A percentile compares a stretch with the other conserved stretches of the same genome.
These are phyloP conservation scores for Drosophila sp. DNA, from an alignment of 1,140 invertebrate genomes.

Conservation along the genomic window DNA sequence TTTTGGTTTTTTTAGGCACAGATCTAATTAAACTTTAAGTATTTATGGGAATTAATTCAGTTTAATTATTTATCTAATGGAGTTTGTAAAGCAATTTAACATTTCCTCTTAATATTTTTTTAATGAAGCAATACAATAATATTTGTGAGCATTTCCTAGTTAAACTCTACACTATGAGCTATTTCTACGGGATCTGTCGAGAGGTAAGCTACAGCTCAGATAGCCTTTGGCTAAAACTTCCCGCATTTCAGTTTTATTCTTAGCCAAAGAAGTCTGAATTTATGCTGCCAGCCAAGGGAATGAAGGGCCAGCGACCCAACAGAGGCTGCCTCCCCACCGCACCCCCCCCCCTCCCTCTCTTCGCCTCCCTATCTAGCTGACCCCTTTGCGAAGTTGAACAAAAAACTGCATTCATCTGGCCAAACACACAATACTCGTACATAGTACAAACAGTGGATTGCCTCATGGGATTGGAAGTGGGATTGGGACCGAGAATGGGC, in stretches of 20 bases:
- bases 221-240: slow-evolving; percentile 21
- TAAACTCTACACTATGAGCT: slow-evolving; percentile 5
- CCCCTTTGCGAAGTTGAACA: slow-evolving; percentile 58
- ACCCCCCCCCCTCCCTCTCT: not conserved
- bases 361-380: slow-evolving; percentile 15
- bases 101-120: slow-evolving; percentile 4
- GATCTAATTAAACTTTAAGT: no score
- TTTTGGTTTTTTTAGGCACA: no score
- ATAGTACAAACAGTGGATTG: slow-evolving; percentile 63
- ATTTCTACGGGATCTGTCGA: slow-evolving; percentile 4
- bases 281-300: slow-evolving; percentile 37
- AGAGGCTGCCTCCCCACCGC: not conserved
- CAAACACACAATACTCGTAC: slow-evolving; percentile 53
- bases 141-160: slow-evolving; percentile 12
- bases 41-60: no score
- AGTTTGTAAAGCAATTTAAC: no score
- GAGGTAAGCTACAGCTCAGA: slow-evolving; percentile 9
- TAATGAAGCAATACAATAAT: slow-evolving; percentile 23
- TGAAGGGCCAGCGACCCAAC: slow-evolving; percentile 57
- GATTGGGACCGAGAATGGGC: slow-evolving; percentile 15
- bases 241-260: slow-evolving; percentile 35
- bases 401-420: slow-evolving; percentile 69
- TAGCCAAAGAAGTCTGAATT: slow-evolving; percentile 37
- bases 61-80: no score
- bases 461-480: slow-evolving; percentile 59